A percentile compares a stretch with the other conserved stretches of the same genome.
These are phyloP conservation scores for Hypomesus transpacificus DNA, from an alignment of 2,113 vertebrate genomes.

Conservation along the genomic window DNA sequence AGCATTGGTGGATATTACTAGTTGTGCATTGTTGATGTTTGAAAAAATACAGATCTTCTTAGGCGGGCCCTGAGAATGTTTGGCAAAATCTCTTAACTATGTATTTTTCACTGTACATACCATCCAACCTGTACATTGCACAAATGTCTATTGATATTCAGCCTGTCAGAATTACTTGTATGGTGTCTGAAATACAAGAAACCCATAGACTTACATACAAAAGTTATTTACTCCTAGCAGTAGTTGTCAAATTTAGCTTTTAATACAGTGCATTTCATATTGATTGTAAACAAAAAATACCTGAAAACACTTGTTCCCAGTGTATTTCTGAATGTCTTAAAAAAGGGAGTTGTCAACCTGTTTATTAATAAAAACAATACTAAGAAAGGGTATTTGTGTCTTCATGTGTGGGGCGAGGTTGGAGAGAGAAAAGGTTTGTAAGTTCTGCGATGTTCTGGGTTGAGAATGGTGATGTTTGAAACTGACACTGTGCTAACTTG, in stretches of 20 bases:
- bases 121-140: slow-evolving; percentile 46
- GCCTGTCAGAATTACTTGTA: background rate
- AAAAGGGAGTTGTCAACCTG: slow-evolving; percentile 76
- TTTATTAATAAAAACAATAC: slow-evolving; percentile 88
- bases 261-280: slow-evolving; percentile 51
- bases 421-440: slow-evolving; percentile 20
- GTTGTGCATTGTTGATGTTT: slow-evolving; percentile 29
- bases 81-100: slow-evolving; percentile 63
- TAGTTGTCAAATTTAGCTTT: slow-evolving; percentile 62
- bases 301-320: slow-evolving; percentile 57
- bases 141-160: slow-evolving; percentile 41
- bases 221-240: slow-evolving; percentile 50
- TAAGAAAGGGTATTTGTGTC: slow-evolving; percentile 55
- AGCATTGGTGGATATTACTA: slow-evolving; percentile 29
- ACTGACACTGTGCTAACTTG: background rate
- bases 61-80: slow-evolving; percentile 85
- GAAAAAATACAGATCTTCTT: slow-evolving; percentile 67
- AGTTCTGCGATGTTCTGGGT: background rate
- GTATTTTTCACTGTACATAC: slow-evolving; percentile 73
- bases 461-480: background rate
- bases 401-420: background rate
- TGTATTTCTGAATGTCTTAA: slow-evolving; percentile 70
- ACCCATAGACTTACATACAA: slow-evolving; percentile 40
- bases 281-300: slow-evolving; percentile 59
- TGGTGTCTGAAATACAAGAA: slow-evolving; percentile 35